phyloP scores from a whole-genome alignment of 2,888 invertebrate genomes.

The Abscondita cerata region DNA sequence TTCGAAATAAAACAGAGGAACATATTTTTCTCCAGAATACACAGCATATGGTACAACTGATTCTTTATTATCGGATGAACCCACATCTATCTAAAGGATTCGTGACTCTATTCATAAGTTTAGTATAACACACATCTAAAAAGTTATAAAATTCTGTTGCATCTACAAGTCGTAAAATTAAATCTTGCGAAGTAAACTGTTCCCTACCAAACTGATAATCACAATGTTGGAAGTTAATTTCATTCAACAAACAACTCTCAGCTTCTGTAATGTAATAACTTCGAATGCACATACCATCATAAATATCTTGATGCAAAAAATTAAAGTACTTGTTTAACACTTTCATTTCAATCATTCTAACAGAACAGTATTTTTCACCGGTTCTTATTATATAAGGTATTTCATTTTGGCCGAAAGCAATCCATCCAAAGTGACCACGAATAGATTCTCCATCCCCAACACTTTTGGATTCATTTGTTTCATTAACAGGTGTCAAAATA shows the following conservation, averaged over 20 bases:
- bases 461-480: slow-evolving; percentile 37
- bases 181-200: slow-evolving; percentile 85
- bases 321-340: slow-evolving; percentile 87
- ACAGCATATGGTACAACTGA: slow-evolving; percentile 93
- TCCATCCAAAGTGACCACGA: slow-evolving; percentile 90
- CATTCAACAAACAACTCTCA: slow-evolving; percentile 88
- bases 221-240: slow-evolving; percentile 92
- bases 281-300: slow-evolving; percentile 88
- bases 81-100: slow-evolving; percentile 83
- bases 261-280: slow-evolving; percentile 93
- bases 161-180: slow-evolving; percentile 87
- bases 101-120: slow-evolving; percentile 74
- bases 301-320: slow-evolving; percentile 87
- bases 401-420: slow-evolving; percentile 81
- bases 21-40: slow-evolving; percentile 82
- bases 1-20: slow-evolving; percentile 91
- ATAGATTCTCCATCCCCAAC: slow-evolving; percentile 74
- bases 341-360: slow-evolving; percentile 92
- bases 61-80: slow-evolving; percentile 90
- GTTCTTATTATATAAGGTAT: slow-evolving; percentile 89
- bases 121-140: slow-evolving; percentile 87
- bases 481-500: slow-evolving; percentile 45
- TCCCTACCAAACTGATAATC: slow-evolving; percentile 90
- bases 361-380: slow-evolving; percentile 89
- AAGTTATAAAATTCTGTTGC: slow-evolving; percentile 91